These are phyloP conservation scores for Nematostella vectensis DNA, from an alignment of 92 coral and sea anemone species.

Conservation along the genomic window DNA sequence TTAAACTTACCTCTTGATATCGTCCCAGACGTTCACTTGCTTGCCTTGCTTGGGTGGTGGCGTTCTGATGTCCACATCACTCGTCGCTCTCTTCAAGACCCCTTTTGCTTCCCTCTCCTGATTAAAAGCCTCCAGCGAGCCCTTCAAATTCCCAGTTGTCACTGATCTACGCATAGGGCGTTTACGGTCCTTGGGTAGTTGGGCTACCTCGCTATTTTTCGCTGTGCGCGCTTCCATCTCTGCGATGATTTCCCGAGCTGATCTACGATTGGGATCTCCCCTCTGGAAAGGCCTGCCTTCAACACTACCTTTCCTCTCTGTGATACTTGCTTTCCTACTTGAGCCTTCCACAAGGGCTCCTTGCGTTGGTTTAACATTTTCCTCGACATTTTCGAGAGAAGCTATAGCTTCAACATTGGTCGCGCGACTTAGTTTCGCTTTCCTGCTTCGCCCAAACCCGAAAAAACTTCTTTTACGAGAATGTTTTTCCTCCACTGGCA, in stretches of 20 bases:
- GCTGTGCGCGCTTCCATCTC: constrained; percentile 44
- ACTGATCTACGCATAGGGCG: background rate
- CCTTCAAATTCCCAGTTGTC: background rate
- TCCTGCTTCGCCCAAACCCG: constrained; percentile 20
- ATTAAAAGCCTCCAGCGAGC: background rate
- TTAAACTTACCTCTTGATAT: constrained; percentile 39
- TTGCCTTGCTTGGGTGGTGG: constrained; percentile 30
- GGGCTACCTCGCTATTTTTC: constrained; percentile 6
- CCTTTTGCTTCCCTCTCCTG: background rate
- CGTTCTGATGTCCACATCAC: constrained; percentile 14
- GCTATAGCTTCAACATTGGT: constrained; percentile 7
- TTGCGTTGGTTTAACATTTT: background rate
- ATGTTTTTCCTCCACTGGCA: constrained; percentile 6
- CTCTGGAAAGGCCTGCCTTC: constrained; percentile 11
- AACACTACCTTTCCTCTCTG: background rate
- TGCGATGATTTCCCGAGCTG: constrained; percentile 48
- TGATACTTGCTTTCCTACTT: constrained; percentile 1
- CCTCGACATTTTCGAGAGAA: constrained; percentile 18
- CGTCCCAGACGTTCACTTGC: constrained; percentile 27
- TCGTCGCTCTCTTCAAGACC: constrained; percentile 7
- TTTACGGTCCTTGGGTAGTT: background rate
- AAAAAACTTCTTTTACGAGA: constrained; percentile 32
- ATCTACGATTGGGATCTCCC: constrained; percentile 28
- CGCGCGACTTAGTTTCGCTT: constrained; percentile 11
- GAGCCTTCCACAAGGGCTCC: constrained; percentile 2